These are phyloP conservation scores for Ichneumoninae sp. DNA, from an alignment of 2,888 invertebrate genomes.

Conservation along the genomic window DNA sequence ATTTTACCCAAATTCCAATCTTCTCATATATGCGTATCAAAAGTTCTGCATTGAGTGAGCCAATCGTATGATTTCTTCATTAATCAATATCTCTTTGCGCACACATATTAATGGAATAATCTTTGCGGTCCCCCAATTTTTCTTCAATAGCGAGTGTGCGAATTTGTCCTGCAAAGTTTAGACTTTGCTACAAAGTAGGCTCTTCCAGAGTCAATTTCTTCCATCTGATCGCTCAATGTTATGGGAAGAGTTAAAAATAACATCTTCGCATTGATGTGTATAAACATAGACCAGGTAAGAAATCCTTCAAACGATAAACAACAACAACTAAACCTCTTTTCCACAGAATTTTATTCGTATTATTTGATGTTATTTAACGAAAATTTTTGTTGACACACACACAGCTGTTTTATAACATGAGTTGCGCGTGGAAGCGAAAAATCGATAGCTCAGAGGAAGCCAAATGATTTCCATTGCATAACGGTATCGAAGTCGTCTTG, in stretches of 20 bases:
- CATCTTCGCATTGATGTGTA: neutral
- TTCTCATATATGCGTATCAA: neutral
- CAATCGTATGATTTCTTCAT: neutral
- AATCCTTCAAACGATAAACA: neutral
- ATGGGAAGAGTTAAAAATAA: neutral
- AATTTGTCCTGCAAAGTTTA: neutral
- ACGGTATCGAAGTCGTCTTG: slow-evolving; percentile 38
- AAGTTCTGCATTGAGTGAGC: neutral
- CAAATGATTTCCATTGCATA: slow-evolving; percentile 54
- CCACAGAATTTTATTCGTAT: neutral
- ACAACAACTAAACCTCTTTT: neutral
- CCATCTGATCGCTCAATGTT: neutral
- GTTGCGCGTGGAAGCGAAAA: neutral
- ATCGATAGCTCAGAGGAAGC: slow-evolving; percentile 43
- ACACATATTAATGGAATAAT: neutral
- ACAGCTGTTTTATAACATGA: neutral
- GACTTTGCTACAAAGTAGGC: neutral
- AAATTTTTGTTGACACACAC: neutral
- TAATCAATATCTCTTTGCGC: neutral
- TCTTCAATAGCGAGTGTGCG: neutral
- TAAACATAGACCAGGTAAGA: neutral
- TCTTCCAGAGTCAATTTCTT: neutral
- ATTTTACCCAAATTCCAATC: neutral
- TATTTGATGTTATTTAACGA: neutral
- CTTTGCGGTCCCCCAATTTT: neutral